Evolutionary conservation across 1,140 invertebrate genomes (phyloP).

Genomic region (Saccostrea cuccullata): DNA sequence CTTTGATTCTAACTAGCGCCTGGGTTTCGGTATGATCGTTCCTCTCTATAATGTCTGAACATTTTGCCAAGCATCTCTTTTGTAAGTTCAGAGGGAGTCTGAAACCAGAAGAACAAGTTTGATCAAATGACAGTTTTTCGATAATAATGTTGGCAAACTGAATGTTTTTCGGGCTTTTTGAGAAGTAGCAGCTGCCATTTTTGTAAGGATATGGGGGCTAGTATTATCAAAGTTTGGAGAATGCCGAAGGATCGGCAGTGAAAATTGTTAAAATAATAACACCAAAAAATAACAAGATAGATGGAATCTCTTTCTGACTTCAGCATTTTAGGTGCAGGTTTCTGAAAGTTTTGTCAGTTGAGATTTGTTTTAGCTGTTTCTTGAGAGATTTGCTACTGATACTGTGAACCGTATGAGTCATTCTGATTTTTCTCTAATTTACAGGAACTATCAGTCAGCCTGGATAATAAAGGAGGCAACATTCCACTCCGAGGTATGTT

Average conservation of each 20-base stretch:
- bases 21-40: not conserved
- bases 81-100: constrained; percentile 27
- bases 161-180: constrained; percentile 13
- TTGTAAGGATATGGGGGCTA: not conserved
- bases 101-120: constrained; percentile 12
- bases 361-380: not conserved
- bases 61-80: constrained; percentile 26
- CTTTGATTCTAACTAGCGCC: constrained; percentile 8
- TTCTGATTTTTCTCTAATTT: constrained; percentile 48
- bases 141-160: constrained; percentile 31
- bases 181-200: constrained; percentile 24
- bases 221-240: not conserved
- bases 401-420: constrained; percentile 25
- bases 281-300: not conserved
- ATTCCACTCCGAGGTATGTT: constrained; percentile 56
- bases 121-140: constrained; percentile 28
- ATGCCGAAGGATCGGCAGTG: constrained; percentile 14
- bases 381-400: not conserved
- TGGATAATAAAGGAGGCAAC: constrained; percentile 62
- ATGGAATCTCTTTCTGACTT: not conserved
- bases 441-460: constrained; percentile 64
- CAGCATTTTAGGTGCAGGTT: not conserved
- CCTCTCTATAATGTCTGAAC: constrained; percentile 11
- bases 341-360: constrained; percentile 1
- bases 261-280: constrained; percentile 10